Evolutionary conservation across 2,888 invertebrate genomes (phyloP), one percentile per base, ranked within the genome.

Genomic region (Phaedon cochleariae): DNA sequence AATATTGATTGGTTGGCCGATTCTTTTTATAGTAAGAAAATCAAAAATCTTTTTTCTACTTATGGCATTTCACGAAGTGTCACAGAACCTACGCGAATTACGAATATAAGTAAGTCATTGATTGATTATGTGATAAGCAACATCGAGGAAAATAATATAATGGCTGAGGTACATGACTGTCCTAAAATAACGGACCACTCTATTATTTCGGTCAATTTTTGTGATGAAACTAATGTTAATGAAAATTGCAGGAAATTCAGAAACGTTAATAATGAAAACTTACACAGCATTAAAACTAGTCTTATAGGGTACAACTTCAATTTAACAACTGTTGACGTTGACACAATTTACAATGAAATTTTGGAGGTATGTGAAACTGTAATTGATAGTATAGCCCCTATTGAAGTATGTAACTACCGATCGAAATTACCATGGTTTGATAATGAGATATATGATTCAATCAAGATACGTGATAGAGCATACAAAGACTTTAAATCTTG

Each of bases 281-380:
- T 26, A 26, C 4, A 26, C 26, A 26, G 6, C 6, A 26, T 26
- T 26, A 26, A 26, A 26, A 26, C 26, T 48, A 48, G 48, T 18
- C 48, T 48, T 18, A 48, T 48, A 18, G 18, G 15, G 48, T 1
- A 48, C 20, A 48, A 48, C 48, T 48, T 48, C 7, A 18, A 17
- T 48, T 48, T 18, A 48, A 48, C 20, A 17, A 20, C 48, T 48
- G 48, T 48, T 21, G 48, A 48, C 18, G 20, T 48, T 48, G 48
- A 48, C 48, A 20, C 9, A 48, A 48, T 48, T 20, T 48, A 60
- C 41, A 61, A 65, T 26, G 34, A 21, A 49, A 46, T 46, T 57
- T 2, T 34, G 10, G 34, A 12, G 9, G 21, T 10, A 49, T 49
- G 21, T 6, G 21, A 49, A 49, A 10, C 3, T 26, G 26, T 26